Percentiles rank a stretch among this genome's conserved stretches.
phyloP scores from a whole-genome alignment of 2,888 invertebrate species.

The Zelleria hepariella region DNA sequence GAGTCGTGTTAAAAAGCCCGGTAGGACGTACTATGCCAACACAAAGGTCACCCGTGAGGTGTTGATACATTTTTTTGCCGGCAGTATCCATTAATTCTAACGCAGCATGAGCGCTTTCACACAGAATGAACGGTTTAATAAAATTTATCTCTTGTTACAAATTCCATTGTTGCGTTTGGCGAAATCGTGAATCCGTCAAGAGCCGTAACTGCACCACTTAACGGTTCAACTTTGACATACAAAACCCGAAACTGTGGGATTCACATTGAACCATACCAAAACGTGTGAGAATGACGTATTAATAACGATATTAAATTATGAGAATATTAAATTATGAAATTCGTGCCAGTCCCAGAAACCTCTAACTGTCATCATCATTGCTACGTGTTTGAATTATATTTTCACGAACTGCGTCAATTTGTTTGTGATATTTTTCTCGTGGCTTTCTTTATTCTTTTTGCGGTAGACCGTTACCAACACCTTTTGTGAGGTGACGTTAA shows the following conservation, averaged over 20 bases:
- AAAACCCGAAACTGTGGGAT: conserved; percentile 20
- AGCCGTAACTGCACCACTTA: conserved; percentile 37
- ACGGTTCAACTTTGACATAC: conserved; percentile 64
- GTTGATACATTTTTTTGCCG: not conserved
- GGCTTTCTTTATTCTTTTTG: not conserved
- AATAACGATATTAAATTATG: not conserved
- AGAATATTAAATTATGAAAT: not conserved
- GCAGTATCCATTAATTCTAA: conserved; percentile 2
- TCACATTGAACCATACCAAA: not conserved
- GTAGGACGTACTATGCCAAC: not conserved
- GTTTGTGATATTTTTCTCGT: not conserved
- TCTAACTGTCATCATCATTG: not conserved
- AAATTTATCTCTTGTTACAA: conserved; percentile 17
- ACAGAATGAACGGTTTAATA: conserved; percentile 27
- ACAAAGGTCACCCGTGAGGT: not conserved
- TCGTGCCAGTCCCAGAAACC: no score
- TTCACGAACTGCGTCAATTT: not conserved
- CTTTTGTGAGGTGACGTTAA: not conserved
- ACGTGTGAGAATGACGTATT: not conserved
- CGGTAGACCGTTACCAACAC: not conserved
- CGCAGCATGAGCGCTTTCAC: conserved; percentile 16
- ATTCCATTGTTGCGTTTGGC: conserved; percentile 38
- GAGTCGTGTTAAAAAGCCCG: not conserved
- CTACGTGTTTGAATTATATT: not conserved
- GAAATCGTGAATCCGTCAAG: conserved; percentile 41